Conservation (phyloP, 92 coral and sea anemone genomes). For the Heliopora coerulea region DNA sequence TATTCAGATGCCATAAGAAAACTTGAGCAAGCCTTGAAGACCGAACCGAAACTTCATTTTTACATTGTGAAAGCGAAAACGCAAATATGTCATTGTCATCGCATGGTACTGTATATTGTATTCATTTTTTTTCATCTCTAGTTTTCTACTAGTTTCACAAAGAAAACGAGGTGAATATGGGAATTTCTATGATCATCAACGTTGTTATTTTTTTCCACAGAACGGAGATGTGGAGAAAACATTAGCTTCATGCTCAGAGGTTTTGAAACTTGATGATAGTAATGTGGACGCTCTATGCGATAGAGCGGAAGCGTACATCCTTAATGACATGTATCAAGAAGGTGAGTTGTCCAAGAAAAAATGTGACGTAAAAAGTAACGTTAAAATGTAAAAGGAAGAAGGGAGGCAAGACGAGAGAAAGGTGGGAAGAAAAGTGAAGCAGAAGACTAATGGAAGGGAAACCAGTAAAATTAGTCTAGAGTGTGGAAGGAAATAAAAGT, state of each 20-base stretch:
- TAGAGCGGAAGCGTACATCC: constrained; percentile 87
- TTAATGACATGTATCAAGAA: constrained; percentile 81
- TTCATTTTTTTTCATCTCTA: not conserved
- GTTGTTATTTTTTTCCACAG: constrained; percentile 47
- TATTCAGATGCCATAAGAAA: constrained; percentile 81
- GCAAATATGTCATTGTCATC: constrained; percentile 90
- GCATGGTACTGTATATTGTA: constrained; percentile 58
- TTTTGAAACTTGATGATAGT: constrained; percentile 76
- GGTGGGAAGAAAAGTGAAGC: too few species aligned
- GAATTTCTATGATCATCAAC: too few species aligned
- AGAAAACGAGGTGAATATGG: too few species aligned
- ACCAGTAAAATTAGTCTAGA: too few species aligned
- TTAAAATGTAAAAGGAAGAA: too few species aligned
- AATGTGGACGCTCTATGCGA: constrained; percentile 97
- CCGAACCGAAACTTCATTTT: constrained; percentile 73
- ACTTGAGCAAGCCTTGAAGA: constrained; percentile 81
- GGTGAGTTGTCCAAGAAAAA: too few species aligned
- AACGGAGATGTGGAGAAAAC: constrained; percentile 69
- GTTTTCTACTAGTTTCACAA: too few species aligned
- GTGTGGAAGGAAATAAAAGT: too few species aligned
- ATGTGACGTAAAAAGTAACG: too few species aligned
- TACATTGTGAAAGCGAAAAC: constrained; percentile 72
- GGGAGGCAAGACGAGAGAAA: too few species aligned
- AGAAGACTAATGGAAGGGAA: too few species aligned
- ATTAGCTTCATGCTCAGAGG: constrained; percentile 78